These are phyloP conservation scores for Macrobrachium rosenbergii DNA, from an alignment of 1,140 invertebrate genomes.

Conservation along the genomic window DNA sequence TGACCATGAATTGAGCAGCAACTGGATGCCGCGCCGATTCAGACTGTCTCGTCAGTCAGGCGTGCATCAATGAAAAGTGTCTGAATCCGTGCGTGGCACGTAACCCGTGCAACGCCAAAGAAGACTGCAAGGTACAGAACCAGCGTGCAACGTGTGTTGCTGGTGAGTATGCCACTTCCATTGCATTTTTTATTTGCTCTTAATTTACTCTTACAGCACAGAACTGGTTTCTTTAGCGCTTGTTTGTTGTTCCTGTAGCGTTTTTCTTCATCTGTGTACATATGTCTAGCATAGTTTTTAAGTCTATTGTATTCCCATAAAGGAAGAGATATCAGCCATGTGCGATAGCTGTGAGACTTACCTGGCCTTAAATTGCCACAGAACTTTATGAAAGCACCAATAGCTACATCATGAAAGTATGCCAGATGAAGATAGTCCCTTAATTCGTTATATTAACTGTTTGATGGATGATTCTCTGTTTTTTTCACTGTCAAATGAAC, in stretches of 20 bases:
- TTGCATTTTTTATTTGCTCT: background rate
- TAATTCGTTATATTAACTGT: too few species aligned
- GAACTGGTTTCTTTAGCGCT: background rate
- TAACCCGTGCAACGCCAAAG: conserved; percentile 75
- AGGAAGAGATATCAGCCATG: too few species aligned
- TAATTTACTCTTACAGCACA: background rate
- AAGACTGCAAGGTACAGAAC: conserved; percentile 82
- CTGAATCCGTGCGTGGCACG: conserved; percentile 74
- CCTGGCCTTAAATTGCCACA: too few species aligned
- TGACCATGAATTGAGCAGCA: conserved; percentile 68
- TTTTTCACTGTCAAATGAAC: too few species aligned
- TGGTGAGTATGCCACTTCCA: conserved; percentile 72
- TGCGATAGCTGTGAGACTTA: too few species aligned
- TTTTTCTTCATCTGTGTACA: too few species aligned
- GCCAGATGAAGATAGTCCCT: too few species aligned
- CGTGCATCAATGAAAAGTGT: conserved; percentile 84
- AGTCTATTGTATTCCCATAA: too few species aligned
- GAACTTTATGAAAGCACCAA: too few species aligned
- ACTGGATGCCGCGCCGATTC: conserved; percentile 79
- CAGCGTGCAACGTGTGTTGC: conserved; percentile 84
- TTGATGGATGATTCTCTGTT: too few species aligned
- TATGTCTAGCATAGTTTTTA: too few species aligned
- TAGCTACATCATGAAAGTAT: too few species aligned
- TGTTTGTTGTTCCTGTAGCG: background rate
- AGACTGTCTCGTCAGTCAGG: conserved; percentile 81